phyloP scores from a whole-genome alignment of 2,113 vertebrate genomes.

The Galeopterus variegatus region DNA sequence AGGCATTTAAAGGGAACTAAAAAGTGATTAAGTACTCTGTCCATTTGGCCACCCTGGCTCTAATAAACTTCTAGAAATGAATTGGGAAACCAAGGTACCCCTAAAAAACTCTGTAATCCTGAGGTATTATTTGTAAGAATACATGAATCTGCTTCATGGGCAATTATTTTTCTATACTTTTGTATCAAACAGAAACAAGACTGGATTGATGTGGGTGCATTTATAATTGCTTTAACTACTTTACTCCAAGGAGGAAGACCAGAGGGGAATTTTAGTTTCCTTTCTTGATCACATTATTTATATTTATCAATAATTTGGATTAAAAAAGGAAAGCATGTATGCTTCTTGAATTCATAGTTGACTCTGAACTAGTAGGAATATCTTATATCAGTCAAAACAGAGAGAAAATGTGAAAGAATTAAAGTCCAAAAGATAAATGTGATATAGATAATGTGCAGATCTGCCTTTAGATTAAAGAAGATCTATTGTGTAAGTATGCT shows the following conservation, averaged over 20 bases:
- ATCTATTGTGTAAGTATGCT: background rate
- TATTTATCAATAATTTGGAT: conserved; percentile 44
- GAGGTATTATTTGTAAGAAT: background rate
- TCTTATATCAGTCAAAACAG: background rate
- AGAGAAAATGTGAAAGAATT: conserved; percentile 12
- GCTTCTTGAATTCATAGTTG: background rate
- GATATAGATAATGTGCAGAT: background rate
- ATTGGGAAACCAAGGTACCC: background rate
- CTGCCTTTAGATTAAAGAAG: conserved; percentile 22
- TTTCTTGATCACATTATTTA: background rate
- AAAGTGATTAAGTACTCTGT: background rate
- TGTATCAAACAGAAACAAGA: background rate
- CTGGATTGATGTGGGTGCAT: background rate
- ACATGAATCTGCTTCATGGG: background rate
- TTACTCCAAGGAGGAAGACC: background rate
- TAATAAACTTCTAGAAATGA: background rate
- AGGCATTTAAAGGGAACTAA: background rate
- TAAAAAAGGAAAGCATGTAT: background rate
- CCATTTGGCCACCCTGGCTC: background rate
- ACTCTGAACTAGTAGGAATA: background rate
- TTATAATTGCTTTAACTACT: background rate
- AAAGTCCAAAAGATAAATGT: background rate
- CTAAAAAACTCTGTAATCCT: background rate
- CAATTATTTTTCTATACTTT: conserved; percentile 28
- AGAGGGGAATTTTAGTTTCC: background rate